phyloP scores from a whole-genome alignment of 1,140 invertebrate genomes.

The Leptopilina boulardi region DNA sequence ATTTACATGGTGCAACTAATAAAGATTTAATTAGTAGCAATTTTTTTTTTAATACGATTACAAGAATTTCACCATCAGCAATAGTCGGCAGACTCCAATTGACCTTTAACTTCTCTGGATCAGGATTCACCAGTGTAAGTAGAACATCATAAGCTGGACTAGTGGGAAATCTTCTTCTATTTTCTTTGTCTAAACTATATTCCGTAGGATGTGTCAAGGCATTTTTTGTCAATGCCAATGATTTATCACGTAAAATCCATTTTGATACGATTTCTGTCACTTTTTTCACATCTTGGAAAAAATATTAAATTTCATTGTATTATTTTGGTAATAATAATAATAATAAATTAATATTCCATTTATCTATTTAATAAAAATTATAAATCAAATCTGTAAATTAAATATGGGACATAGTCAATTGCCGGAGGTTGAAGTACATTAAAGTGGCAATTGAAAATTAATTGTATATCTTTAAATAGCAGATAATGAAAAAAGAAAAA shows the following conservation, averaged over 20 bases:
- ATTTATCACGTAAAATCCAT: constrained; percentile 71
- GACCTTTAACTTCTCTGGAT: constrained; percentile 82
- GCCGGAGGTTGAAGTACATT: background rate
- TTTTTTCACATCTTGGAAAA: constrained; percentile 59
- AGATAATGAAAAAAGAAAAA: constrained; percentile 13
- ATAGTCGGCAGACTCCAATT: constrained; percentile 82
- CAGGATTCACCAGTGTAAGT: constrained; percentile 86
- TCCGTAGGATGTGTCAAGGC: constrained; percentile 69
- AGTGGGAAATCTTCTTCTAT: constrained; percentile 73
- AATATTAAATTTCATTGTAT: background rate
- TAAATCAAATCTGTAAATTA: background rate
- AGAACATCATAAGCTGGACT: constrained; percentile 84
- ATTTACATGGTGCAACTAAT: background rate
- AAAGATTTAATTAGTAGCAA: background rate
- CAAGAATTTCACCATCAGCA: constrained; percentile 75
- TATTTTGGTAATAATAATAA: too few relatives aligned
- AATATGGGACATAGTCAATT: background rate
- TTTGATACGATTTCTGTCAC: constrained; percentile 67
- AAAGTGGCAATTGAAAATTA: constrained; percentile 1
- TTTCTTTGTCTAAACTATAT: constrained; percentile 70
- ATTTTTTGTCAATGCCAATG: constrained; percentile 67
- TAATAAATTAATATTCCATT: background rate
- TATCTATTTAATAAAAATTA: background rate
- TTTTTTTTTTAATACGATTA: background rate
- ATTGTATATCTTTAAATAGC: background rate